A percentile compares a stretch with the other conserved stretches of the same genome.
Evolutionary conservation across 2,888 invertebrate species (phyloP).

Genomic region (Prosapia bicincta): DNA sequence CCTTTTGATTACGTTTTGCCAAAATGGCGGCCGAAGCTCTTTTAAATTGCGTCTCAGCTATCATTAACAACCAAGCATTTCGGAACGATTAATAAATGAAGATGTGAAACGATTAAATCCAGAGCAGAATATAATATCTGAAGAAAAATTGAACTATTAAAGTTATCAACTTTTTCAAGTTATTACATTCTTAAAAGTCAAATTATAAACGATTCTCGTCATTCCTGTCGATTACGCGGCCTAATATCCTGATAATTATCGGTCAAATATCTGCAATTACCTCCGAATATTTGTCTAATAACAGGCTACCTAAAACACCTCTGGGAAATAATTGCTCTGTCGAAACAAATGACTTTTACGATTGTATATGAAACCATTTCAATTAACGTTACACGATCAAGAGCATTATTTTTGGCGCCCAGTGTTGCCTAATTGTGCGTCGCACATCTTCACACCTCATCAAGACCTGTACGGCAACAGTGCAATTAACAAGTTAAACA

Average conservation of each 20-base stretch:
- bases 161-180: neutral
- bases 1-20: too few relatives aligned
- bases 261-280: neutral
- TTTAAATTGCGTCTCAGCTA: too few relatives aligned
- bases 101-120: neutral
- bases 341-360: neutral
- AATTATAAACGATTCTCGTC: neutral
- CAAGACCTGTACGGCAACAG: neutral
- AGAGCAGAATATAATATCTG: neutral
- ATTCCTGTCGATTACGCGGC: neutral
- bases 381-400: neutral
- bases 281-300: neutral
- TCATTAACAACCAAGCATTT: too few relatives aligned
- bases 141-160: neutral
- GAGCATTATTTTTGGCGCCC: neutral
- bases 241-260: neutral
- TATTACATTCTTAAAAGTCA: neutral
- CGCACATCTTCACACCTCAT: neutral
- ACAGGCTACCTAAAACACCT: neutral
- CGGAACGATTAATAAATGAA: too few relatives aligned
- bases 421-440: neutral
- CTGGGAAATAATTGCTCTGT: neutral
- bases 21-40: too few relatives aligned
- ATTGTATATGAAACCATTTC: neutral
- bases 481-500: slow-evolving; percentile 21